phyloP scores from a whole-genome alignment of 1,140 invertebrate genomes.

The Metaphire vulgaris region DNA sequence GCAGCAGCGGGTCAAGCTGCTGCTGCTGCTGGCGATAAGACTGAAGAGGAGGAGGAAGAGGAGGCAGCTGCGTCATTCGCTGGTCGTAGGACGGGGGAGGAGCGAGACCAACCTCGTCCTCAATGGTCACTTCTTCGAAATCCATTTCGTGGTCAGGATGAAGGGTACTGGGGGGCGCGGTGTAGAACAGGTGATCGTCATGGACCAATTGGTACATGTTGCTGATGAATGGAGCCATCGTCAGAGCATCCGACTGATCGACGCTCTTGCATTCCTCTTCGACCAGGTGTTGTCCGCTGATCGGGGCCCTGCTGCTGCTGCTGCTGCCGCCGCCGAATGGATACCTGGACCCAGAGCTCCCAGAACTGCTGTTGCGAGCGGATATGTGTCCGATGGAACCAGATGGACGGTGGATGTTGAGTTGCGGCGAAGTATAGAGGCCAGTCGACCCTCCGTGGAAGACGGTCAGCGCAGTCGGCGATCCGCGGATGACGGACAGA shows the following conservation, averaged over 20 bases:
- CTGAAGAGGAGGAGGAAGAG: no score
- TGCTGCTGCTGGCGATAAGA: neutral
- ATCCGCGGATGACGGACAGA: neutral
- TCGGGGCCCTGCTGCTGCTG: neutral
- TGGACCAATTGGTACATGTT: neutral
- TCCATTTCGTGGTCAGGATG: neutral
- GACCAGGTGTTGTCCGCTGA: no score
- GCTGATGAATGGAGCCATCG: neutral
- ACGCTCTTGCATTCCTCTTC: neutral
- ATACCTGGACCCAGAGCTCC: neutral
- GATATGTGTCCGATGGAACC: neutral
- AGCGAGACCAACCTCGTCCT: neutral
- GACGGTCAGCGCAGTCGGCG: neutral
- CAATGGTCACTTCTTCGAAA: neutral
- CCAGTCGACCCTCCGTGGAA: neutral
- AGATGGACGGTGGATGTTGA: neutral
- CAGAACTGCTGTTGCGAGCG: neutral
- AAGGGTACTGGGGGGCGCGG: neutral
- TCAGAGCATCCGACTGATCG: neutral
- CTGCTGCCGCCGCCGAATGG: neutral
- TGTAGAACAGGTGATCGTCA: neutral
- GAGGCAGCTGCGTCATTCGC: neutral
- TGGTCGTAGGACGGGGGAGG: neutral
- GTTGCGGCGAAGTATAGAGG: neutral
- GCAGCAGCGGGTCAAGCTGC: no score